Evolutionary conservation across 1,140 invertebrate genomes (phyloP).

Genomic region (Drosophila oshimai): DNA sequence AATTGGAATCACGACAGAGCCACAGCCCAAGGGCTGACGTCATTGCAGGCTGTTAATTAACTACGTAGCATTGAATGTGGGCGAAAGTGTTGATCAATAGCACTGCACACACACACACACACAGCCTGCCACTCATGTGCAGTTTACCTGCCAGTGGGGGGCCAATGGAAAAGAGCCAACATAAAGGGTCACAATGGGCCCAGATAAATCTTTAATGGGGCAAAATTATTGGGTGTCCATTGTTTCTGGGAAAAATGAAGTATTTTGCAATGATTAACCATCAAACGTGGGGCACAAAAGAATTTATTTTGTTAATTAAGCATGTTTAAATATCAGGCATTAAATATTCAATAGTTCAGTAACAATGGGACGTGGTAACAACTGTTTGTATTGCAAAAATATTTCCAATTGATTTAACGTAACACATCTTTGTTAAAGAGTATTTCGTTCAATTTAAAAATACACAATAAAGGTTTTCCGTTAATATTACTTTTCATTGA

Average conservation of each 20-base stretch:
- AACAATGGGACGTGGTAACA: too few species aligned
- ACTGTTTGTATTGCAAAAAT: too few species aligned
- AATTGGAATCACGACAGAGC: slow-evolving; percentile 27
- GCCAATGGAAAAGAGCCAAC: slow-evolving; percentile 26
- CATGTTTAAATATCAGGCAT: too few species aligned
- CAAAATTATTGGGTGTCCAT: neutral
- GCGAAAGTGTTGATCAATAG: slow-evolving; percentile 46
- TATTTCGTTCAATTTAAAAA: too few species aligned
- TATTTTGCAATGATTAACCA: neutral
- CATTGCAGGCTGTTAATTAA: slow-evolving; percentile 57
- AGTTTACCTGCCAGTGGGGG: slow-evolving; percentile 53
- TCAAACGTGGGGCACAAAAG: neutral
- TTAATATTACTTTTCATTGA: too few species aligned
- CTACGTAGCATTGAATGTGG: slow-evolving; percentile 28
- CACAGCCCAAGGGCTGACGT: slow-evolving; percentile 39
- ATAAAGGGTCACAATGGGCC: slow-evolving; percentile 42
- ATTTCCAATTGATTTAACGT: too few species aligned
- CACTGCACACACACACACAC: slow-evolving; percentile 5
- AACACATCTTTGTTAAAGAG: too few species aligned
- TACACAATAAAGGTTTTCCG: too few species aligned
- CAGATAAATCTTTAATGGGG: neutral
- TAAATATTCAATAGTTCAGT: too few species aligned
- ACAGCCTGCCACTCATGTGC: neutral
- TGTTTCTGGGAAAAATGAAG: neutral
- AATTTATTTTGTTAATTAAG: too few species aligned